Evolutionary conservation across 2,113 vertebrate genomes (phyloP).

Genomic region (Cacatua alba): DNA sequence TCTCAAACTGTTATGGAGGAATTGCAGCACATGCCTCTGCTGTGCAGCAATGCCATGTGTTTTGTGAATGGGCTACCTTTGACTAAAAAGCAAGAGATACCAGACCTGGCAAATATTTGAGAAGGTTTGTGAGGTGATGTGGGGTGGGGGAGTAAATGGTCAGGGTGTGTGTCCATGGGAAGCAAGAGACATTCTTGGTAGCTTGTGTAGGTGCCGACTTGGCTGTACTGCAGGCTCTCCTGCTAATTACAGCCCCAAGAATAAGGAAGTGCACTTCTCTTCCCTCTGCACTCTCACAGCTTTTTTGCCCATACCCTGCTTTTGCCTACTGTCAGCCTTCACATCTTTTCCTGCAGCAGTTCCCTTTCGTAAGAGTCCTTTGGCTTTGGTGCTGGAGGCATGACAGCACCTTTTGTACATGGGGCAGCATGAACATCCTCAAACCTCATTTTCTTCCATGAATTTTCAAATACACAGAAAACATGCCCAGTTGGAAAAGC

Average conservation of each 20-base stretch:
- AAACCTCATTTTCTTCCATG: not conserved
- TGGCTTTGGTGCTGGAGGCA: not conserved
- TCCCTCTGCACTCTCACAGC: not conserved
- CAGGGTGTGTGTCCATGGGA: not conserved
- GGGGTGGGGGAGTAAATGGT: not conserved
- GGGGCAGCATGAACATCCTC: not conserved
- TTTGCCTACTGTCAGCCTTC: not conserved
- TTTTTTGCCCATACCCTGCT: not conserved
- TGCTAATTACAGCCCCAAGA: not conserved
- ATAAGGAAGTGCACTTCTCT: not conserved
- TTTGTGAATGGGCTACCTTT: not conserved
- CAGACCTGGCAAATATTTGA: not conserved
- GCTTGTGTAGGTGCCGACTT: not conserved
- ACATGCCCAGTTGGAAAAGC: not conserved
- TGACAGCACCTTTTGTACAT: not conserved
- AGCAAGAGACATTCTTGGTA: not conserved
- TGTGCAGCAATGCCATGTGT: not conserved
- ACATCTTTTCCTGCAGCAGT: not conserved
- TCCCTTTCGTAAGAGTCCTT: not conserved
- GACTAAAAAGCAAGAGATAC: not conserved
- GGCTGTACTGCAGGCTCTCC: not conserved
- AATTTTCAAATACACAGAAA: not conserved
- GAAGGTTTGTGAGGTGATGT: not conserved
- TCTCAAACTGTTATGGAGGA: not conserved
- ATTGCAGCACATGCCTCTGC: not conserved